Percentiles rank a stretch among this genome's conserved stretches.
Conservation (phyloP, 1,140 invertebrate species). For the Brachionus manjavacas region DNA sequence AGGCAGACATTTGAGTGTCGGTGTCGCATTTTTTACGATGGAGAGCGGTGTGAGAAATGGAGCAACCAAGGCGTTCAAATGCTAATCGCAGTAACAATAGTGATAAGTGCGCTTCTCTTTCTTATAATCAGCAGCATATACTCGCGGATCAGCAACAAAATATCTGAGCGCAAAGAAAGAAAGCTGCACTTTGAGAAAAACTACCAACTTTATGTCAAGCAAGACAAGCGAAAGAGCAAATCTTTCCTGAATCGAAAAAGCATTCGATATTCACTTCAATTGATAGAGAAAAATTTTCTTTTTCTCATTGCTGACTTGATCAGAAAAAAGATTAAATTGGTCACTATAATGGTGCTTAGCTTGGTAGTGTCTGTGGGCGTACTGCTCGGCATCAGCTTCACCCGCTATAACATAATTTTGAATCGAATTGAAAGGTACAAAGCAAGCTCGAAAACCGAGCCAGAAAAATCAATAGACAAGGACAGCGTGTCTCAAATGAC, state of each 20-base stretch:
- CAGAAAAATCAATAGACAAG: background rate
- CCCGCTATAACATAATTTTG: background rate
- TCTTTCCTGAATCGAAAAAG: background rate
- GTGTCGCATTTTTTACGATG: constrained; percentile 38
- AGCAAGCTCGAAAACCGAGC: background rate
- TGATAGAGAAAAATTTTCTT: background rate
- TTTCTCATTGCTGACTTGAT: background rate
- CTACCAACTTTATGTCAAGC: background rate
- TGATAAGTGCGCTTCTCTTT: background rate
- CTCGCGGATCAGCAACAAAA: background rate
- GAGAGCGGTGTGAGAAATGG: constrained; percentile 41
- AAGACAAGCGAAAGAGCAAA: background rate
- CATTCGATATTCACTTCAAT: background rate
- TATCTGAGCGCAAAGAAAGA: background rate
- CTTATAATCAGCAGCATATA: background rate
- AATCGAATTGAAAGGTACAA: background rate
- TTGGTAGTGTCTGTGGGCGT: background rate
- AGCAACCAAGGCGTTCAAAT: constrained; percentile 40
- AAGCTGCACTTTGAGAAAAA: background rate
- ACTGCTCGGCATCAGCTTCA: background rate
- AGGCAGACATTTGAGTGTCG: constrained; percentile 9
- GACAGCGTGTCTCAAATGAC: background rate
- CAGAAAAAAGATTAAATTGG: background rate
- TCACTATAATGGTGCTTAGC: background rate
- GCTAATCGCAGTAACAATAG: background rate